phyloP scores from a whole-genome alignment of 2,797 vertebrate genomes.

The Gastrophryne carolinensis region DNA sequence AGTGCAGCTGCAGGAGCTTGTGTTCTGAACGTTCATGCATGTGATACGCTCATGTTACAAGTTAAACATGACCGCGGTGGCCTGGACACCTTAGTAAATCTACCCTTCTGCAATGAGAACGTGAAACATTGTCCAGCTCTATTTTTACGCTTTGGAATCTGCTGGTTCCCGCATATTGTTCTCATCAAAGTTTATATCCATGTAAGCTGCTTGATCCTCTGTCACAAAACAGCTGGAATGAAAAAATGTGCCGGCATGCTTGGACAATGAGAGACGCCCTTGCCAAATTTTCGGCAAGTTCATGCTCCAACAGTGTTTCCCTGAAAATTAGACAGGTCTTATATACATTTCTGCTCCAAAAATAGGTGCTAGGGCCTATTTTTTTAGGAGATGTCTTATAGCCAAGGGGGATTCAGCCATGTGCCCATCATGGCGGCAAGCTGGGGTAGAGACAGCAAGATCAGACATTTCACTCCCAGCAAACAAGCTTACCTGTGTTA shows the following conservation, averaged over 20 bases:
- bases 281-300: conserved; percentile 33
- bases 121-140: conserved; percentile 8
- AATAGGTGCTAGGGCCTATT: too few relatives aligned
- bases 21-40: not conserved
- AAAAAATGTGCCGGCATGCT: conserved; percentile 43
- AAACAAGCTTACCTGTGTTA: too few relatives aligned
- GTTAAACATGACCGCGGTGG: conserved; percentile 3
- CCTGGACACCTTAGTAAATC: conserved; percentile 2
- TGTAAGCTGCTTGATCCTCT: conserved; percentile 48
- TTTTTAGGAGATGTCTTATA: too few relatives aligned
- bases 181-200: conserved; percentile 50
- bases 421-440: too few relatives aligned
- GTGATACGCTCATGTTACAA: conserved; percentile 15
- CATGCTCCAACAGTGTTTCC: too few relatives aligned
- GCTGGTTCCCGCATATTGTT: conserved; percentile 29
- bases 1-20: not conserved
- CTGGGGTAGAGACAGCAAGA: too few relatives aligned
- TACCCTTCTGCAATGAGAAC: not conserved
- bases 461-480: too few relatives aligned
- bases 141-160: conserved; percentile 29
- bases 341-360: too few relatives aligned
- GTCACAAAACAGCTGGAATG: conserved; percentile 47
- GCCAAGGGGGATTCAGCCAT: too few relatives aligned
- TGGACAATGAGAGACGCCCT: conserved; percentile 32
- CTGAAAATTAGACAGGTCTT: too few relatives aligned